Percentiles rank a stretch among this genome's conserved stretches.
Evolutionary conservation across 2,888 invertebrate species (phyloP).

Genomic region (Xestia xanthographa): DNA sequence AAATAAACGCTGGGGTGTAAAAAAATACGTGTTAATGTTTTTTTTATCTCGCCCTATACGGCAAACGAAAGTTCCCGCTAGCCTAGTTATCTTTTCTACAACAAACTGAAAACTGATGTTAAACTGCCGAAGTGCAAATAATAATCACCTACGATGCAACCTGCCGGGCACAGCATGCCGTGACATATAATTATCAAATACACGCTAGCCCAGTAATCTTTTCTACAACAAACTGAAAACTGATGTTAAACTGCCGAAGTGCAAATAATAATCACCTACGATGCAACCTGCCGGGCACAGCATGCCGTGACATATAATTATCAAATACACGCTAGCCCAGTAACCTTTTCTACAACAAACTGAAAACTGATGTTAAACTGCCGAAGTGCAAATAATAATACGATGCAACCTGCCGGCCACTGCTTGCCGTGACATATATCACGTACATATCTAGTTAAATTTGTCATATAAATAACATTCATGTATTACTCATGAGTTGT

Average conservation of each 20-base stretch:
- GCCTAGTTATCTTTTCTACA: neutral
- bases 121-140: neutral
- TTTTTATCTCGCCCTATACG: neutral
- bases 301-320: neutral
- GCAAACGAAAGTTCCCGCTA: neutral
- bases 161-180: neutral
- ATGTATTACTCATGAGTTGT: neutral
- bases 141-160: neutral
- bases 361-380: neutral
- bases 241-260: neutral
- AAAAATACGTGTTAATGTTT: slow-evolving; percentile 3
- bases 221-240: neutral
- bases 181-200: too few species aligned
- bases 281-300: neutral
- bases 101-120: neutral
- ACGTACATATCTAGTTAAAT: slow-evolving; percentile 14
- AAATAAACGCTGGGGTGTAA: slow-evolving; percentile 8
- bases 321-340: neutral
- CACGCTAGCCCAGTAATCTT: neutral
- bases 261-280: neutral
- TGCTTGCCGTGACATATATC: neutral
- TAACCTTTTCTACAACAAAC: neutral
- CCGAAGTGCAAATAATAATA: neutral
- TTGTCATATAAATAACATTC: neutral
- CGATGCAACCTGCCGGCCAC: neutral